A percentile compares a stretch with the other conserved stretches of the same genome.
Evolutionary conservation across 2,113 vertebrate genomes (phyloP).

Genomic region (Vidua chalybeata): DNA sequence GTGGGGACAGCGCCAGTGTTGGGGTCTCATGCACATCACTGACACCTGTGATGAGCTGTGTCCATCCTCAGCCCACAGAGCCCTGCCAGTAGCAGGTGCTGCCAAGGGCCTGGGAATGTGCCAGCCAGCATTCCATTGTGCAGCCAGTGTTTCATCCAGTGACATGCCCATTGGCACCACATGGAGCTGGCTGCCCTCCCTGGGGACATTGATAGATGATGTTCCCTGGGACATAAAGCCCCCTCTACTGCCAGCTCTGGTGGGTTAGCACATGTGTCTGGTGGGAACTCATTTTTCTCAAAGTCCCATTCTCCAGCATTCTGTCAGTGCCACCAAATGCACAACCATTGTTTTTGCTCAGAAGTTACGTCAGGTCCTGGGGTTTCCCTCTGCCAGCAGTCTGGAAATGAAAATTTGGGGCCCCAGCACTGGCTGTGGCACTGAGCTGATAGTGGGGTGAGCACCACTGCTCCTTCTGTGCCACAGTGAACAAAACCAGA

Average conservation of each 20-base stretch:
- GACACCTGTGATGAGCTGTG: neutral
- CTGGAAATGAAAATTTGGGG: neutral
- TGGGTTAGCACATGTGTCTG: fast-evolving
- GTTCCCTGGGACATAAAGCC: neutral
- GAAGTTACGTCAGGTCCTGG: neutral
- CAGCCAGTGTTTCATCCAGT: neutral
- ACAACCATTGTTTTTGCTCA: neutral
- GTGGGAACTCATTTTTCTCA: neutral
- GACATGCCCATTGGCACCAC: fast-evolving
- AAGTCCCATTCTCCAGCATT: neutral
- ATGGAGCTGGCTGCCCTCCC: neutral
- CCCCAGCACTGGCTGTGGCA: fast-evolving
- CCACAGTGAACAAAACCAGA: fast-evolving
- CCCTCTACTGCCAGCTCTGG: fast-evolving
- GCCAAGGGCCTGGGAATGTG: fast-evolving
- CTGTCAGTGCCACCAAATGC: fast-evolving
- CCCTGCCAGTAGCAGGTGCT: neutral
- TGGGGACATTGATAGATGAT: fast-evolving
- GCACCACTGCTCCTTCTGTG: fast-evolving
- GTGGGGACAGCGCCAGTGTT: fast-evolving
- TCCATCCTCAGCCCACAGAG: neutral
- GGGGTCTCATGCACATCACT: neutral
- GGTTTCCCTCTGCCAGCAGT: neutral
- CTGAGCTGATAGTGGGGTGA: neutral
- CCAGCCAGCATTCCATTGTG: neutral